A percentile compares a stretch with the other conserved stretches of the same genome.
Evolutionary conservation across 1,140 invertebrate species (phyloP).

Genomic region (Telenomus remus): DNA sequence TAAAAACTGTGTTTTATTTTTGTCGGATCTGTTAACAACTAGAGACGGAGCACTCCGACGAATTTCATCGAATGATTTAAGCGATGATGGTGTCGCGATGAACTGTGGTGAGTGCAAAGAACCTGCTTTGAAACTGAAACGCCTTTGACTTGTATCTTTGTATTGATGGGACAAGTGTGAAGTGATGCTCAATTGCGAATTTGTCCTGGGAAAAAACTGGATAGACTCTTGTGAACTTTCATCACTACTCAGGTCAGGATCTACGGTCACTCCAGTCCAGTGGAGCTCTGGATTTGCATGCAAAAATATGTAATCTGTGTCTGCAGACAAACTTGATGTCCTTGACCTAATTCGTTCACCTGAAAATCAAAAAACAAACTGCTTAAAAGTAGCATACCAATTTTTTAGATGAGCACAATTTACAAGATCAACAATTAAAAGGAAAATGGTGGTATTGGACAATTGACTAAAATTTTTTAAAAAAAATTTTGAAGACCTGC

Average conservation of each 20-base stretch:
- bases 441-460: background rate
- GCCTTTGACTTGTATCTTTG: conserved; percentile 19
- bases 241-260: conserved; percentile 56
- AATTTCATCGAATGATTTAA: conserved; percentile 5
- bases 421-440: background rate
- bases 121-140: conserved; percentile 13
- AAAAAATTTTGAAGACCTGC: conserved; percentile 61
- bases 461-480: too few species aligned
- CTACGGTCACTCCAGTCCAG: conserved; percentile 74
- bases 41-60: background rate
- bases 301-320: conserved; percentile 78
- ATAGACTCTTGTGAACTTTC: conserved; percentile 67
- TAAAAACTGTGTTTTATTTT: conserved; percentile 71
- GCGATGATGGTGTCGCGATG: conserved; percentile 34
- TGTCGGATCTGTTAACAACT: conserved; percentile 49
- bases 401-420: background rate
- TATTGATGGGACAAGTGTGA: conserved; percentile 62
- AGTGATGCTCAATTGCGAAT: conserved; percentile 69
- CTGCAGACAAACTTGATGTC: conserved; percentile 56
- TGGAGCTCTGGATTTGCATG: conserved; percentile 76
- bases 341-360: conserved; percentile 60
- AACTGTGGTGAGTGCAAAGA: conserved; percentile 54
- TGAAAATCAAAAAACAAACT: conserved; percentile 45
- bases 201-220: conserved; percentile 67
- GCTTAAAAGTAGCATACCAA: background rate